These are phyloP conservation scores for Eilema depressum DNA, from an alignment of 2,888 invertebrate genomes.

Conservation along the genomic window DNA sequence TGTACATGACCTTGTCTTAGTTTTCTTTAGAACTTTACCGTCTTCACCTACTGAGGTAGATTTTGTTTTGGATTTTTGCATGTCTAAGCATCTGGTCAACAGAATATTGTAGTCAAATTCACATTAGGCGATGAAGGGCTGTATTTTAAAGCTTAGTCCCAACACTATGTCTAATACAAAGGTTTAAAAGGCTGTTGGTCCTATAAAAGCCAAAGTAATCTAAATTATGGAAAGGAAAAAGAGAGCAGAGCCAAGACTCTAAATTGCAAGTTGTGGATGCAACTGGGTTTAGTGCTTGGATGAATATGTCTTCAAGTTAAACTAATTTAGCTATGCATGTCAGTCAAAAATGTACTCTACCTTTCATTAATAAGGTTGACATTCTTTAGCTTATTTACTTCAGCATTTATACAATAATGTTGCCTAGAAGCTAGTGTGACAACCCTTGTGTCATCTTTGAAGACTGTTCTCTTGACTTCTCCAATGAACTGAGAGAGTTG, in stretches of 20 bases:
- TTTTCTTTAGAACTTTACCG: conserved; percentile 89
- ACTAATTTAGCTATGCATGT: not conserved
- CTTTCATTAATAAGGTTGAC: conserved; percentile 95
- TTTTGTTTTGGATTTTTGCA: conserved; percentile 90
- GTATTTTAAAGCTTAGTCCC: not conserved
- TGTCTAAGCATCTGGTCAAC: conserved; percentile 90
- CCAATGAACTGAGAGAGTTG: conserved; percentile 98
- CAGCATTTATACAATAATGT: conserved; percentile 95
- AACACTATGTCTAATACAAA: not conserved
- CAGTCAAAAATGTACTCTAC: conserved; percentile 63
- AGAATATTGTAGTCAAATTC: not conserved
- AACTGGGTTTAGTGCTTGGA: too few relatives aligned
- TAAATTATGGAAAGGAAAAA: too few relatives aligned
- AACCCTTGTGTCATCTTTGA: conserved; percentile 90
- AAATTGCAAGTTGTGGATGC: too few relatives aligned
- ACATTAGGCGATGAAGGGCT: not conserved
- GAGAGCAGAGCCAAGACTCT: too few relatives aligned
- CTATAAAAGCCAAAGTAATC: too few relatives aligned
- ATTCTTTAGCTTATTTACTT: conserved; percentile 91
- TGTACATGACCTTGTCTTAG: conserved; percentile 82
- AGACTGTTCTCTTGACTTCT: conserved; percentile 95
- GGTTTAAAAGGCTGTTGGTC: too few relatives aligned
- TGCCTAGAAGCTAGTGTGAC: conserved; percentile 96
- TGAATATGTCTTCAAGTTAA: not conserved
- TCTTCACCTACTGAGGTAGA: conserved; percentile 85